Base-by-base conservation (phyloP, 2,888 invertebrate genomes). In the Priocnemis perturbator region DNA sequence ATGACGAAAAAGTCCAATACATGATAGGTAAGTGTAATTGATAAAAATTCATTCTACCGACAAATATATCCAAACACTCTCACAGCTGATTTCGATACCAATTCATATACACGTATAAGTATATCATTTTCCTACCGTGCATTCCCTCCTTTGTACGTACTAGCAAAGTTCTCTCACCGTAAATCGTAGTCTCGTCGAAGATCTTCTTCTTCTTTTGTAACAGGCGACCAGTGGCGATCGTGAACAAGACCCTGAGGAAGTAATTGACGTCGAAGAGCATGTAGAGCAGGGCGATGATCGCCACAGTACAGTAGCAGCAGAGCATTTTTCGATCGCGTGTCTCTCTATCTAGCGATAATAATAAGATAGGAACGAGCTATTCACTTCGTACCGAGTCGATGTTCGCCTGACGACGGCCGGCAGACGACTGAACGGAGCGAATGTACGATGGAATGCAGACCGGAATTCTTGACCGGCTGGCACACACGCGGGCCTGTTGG, bases 221-320 rank as follows among this genome's bases (percentile, higher is more conserved):
- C 47, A 95, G 82, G 79, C 93, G 91, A 0, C 94, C 94, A 79
- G 92, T 91, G 19, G 91, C 91, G n/a, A 95, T 92, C 0, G 94
- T 94, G 74, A 93, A 92, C n/a, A 92, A 89, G 66, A 94, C 91
- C 77, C 95, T 91, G 26, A 95, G 85, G 82, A 95, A 96, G 81
- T 96, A 96, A 85, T 95, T 94, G 1, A 95, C 94, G 88, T 96
- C 96, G 90, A 94, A 94, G 65, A 94, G 91, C 19, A 94, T 89
- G 84, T 95, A 95, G 44, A 94, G 88, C 44, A 95, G 85, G 11
- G 91, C 90, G 64, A 92, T 81, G 30, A 90, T 76, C 23, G 80
- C 74, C 48, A 78, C 48, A 15, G 69, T 65, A 65, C 84, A 86
- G 17, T 72, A 64, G 19, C 80, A 9, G 50, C 26, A 23, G 17